These are phyloP conservation scores for Pristionchus maxplancki DNA, from an alignment of 2,888 invertebrate species.

Conservation along the genomic window DNA sequence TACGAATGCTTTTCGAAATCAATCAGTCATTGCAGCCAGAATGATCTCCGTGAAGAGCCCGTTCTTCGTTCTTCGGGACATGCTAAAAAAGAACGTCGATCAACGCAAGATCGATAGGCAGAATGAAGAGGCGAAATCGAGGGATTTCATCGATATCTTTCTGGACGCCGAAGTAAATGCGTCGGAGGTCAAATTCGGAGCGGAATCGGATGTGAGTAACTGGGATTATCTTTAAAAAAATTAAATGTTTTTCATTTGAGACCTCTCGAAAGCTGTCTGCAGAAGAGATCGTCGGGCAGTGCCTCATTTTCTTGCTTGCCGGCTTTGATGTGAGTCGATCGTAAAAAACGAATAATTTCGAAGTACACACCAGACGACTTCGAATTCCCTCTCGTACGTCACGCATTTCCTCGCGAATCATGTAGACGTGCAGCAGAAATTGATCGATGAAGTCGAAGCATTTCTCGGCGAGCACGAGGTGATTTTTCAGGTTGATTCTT, in stretches of 20 bases:
- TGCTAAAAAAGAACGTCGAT: not conserved
- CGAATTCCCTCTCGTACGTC: slow-evolving; percentile 42
- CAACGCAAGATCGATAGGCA: not conserved
- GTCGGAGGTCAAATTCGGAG: slow-evolving; percentile 12
- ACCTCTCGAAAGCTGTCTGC: slow-evolving; percentile 55
- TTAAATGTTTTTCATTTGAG: not conserved
- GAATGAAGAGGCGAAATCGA: not conserved
- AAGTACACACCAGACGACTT: too few species aligned
- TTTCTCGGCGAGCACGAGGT: slow-evolving; percentile 56
- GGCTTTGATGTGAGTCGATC: slow-evolving; percentile 79
- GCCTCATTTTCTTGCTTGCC: slow-evolving; percentile 71
- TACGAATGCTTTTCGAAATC: not conserved
- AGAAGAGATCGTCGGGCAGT: slow-evolving; percentile 68
- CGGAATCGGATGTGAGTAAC: not conserved
- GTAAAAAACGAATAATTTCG: not conserved
- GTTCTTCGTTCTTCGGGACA: too few species aligned
- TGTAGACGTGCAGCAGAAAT: slow-evolving; percentile 60
- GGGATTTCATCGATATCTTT: slow-evolving; percentile 75
- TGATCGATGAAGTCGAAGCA: slow-evolving; percentile 55
- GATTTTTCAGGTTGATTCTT: not conserved
- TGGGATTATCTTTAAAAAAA: not conserved
- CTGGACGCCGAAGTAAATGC: slow-evolving; percentile 64
- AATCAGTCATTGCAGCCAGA: not conserved
- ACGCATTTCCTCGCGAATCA: slow-evolving; percentile 59
- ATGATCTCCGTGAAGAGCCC: not conserved